Conservation (phyloP, 35 echinoderm and acorn worm genomes). For the Lytechinus variegatus region DNA sequence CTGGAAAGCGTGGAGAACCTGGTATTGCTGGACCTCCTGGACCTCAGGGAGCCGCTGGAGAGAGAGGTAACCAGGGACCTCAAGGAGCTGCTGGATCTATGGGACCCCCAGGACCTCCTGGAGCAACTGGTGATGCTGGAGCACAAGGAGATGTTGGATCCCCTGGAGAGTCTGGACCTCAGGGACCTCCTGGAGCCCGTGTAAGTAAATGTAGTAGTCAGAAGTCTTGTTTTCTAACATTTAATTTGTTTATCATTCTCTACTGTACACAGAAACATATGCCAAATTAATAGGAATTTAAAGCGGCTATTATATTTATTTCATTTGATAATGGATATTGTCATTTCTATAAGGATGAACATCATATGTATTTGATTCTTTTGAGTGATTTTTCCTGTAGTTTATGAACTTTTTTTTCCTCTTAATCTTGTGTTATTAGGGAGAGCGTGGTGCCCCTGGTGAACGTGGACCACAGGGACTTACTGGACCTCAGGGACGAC, state of each 20-base stretch:
- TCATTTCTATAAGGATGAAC: not conserved
- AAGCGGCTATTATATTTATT: too few species aligned
- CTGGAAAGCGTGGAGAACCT: conserved; percentile 71
- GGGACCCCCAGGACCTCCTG: conserved; percentile 70
- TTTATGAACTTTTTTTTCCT: too few species aligned
- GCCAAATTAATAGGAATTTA: not conserved
- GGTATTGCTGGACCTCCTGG: conserved; percentile 72
- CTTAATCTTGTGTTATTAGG: not conserved
- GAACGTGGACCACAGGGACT: conserved; percentile 59
- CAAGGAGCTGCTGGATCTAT: conserved; percentile 66
- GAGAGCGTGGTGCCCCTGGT: conserved; percentile 50
- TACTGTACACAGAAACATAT: not conserved
- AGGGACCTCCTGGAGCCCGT: conserved; percentile 65
- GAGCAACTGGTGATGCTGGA: conserved; percentile 65
- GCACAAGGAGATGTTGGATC: conserved; percentile 48
- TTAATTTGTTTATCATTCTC: not conserved
- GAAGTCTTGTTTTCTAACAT: conserved; percentile 1
- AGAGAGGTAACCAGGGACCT: conserved; percentile 71
- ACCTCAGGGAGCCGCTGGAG: conserved; percentile 72
- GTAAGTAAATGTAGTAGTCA: conserved; percentile 41
- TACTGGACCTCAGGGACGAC: conserved; percentile 54
- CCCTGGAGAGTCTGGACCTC: conserved; percentile 60
- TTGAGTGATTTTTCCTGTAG: not conserved
- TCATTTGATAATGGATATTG: not conserved
- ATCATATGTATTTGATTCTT: not conserved